Conservation (phyloP, 2,888 invertebrate genomes). For the Leptopilina myrica region DNA sequence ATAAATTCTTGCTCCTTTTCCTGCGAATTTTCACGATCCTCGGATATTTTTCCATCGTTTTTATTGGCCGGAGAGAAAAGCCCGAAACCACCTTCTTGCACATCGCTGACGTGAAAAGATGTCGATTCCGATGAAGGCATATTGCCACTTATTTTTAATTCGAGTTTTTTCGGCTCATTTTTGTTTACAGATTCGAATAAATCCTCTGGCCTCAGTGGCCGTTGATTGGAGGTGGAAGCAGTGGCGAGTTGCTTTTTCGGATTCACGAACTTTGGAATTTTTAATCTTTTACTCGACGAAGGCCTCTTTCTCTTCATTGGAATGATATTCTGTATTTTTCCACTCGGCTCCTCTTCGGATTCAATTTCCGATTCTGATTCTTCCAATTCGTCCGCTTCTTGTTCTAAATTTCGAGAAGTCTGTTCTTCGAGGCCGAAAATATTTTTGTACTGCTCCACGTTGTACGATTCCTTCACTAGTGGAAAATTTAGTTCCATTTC, state of each 20-base stretch:
- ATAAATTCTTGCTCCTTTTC: slow-evolving; percentile 76
- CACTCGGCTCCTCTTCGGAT: slow-evolving; percentile 78
- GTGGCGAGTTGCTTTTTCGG: slow-evolving; percentile 73
- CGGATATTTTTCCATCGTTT: slow-evolving; percentile 50
- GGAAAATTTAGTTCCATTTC: slow-evolving; percentile 75
- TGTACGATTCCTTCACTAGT: slow-evolving; percentile 68
- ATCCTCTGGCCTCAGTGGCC: slow-evolving; percentile 77
- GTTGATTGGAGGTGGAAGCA: slow-evolving; percentile 60
- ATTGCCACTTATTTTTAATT: slow-evolving; percentile 76
- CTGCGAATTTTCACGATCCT: slow-evolving; percentile 58
- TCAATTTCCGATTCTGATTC: slow-evolving; percentile 83
- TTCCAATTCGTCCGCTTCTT: slow-evolving; percentile 49
- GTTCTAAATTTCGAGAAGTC: slow-evolving; percentile 2
- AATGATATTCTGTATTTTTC: slow-evolving; percentile 73
- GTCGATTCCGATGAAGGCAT: slow-evolving; percentile 3
- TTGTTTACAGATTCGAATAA: slow-evolving; percentile 78
- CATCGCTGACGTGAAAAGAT: slow-evolving; percentile 38
- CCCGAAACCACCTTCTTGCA: slow-evolving; percentile 69
- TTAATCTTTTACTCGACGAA: slow-evolving; percentile 76
- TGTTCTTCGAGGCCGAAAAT: slow-evolving; percentile 59
- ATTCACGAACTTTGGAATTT: slow-evolving; percentile 79
- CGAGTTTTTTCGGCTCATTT: slow-evolving; percentile 77
- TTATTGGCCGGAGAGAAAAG: slow-evolving; percentile 69
- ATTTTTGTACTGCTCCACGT: slow-evolving; percentile 69
- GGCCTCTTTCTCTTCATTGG: slow-evolving; percentile 76